Conservation (phyloP, 2,888 invertebrate species). For the Ophioninae sp. region DNA sequence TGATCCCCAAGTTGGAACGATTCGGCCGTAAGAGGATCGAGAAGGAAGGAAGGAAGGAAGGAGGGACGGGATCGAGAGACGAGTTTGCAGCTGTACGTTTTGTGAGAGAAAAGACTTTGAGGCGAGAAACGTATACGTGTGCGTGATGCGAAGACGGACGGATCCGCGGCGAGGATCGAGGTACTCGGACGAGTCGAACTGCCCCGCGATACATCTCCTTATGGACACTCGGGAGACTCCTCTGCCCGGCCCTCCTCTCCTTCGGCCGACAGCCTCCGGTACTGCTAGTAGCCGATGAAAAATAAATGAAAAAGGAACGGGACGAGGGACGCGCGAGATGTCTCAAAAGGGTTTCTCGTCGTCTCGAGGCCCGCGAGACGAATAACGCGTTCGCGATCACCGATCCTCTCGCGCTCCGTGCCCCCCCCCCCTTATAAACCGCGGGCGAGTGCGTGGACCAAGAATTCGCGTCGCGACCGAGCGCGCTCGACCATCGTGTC, state of each 20-base stretch:
- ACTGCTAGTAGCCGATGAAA: constrained; percentile 44
- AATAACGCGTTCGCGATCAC: constrained; percentile 34
- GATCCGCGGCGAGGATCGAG: constrained; percentile 44
- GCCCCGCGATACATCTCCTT: constrained; percentile 64
- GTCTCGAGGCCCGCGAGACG: constrained; percentile 33
- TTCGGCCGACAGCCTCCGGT: background rate
- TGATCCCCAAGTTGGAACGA: constrained; percentile 4
- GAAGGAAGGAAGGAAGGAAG: constrained; percentile 7
- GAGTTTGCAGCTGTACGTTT: constrained; percentile 49
- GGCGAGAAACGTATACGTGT: constrained; percentile 21
- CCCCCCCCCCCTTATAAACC: constrained; percentile 1
- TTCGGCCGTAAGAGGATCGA: constrained; percentile 15
- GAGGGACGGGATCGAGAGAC: constrained; percentile 51
- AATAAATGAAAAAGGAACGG: constrained; percentile 15
- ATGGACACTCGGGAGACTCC: constrained; percentile 65
- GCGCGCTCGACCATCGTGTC: background rate
- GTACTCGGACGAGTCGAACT: constrained; percentile 49
- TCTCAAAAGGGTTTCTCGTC: constrained; percentile 48
- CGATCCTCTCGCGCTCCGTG: constrained; percentile 25
- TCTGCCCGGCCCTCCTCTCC: constrained; percentile 7
- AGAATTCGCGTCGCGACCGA: constrained; percentile 2
- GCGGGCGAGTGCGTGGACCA: background rate
- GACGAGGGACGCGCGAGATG: constrained; percentile 35
- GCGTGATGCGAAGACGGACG: background rate
- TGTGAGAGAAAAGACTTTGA: constrained; percentile 37